These are phyloP conservation scores for Numenius arquata DNA, from an alignment of 2,113 vertebrate genomes.

Conservation along the genomic window DNA sequence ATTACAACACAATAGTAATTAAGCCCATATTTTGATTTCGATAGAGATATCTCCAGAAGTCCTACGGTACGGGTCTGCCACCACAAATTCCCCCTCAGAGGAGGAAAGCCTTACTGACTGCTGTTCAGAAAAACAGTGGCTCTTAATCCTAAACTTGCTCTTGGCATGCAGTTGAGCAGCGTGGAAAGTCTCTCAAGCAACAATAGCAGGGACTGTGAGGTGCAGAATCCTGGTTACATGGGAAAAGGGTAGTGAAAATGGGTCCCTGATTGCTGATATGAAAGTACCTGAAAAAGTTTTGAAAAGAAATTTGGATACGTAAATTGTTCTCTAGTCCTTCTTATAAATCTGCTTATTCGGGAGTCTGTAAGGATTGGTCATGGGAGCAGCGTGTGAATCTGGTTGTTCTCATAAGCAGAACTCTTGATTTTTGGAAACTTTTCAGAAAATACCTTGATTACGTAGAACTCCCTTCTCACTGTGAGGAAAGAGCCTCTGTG, in stretches of 20 bases:
- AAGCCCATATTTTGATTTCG: not conserved
- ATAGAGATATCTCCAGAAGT: not conserved
- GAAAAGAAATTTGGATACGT: not conserved
- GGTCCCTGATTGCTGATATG: not conserved
- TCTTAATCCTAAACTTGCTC: not conserved
- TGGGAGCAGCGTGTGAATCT: fast-evolving
- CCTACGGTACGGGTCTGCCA: not conserved
- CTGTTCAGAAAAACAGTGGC: not conserved
- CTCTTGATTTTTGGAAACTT: not conserved
- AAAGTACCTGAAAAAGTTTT: not conserved
- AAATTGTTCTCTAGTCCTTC: not conserved
- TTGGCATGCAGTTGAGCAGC: not conserved
- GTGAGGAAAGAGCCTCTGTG: not conserved
- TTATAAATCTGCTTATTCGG: not conserved
- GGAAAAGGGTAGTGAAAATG: not conserved
- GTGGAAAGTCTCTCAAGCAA: fast-evolving
- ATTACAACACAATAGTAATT: not conserved
- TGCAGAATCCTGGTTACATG: not conserved
- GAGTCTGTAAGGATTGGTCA: not conserved
- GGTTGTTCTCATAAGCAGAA: not conserved
- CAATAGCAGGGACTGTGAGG: fast-evolving
- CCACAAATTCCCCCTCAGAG: fast-evolving
- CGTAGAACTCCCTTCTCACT: fast-evolving
- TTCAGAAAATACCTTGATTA: not conserved
- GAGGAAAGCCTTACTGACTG: not conserved